These are phyloP conservation scores for Gadopsis bispinosus DNA, from an alignment of 2,797 vertebrate species.

Conservation along the genomic window DNA sequence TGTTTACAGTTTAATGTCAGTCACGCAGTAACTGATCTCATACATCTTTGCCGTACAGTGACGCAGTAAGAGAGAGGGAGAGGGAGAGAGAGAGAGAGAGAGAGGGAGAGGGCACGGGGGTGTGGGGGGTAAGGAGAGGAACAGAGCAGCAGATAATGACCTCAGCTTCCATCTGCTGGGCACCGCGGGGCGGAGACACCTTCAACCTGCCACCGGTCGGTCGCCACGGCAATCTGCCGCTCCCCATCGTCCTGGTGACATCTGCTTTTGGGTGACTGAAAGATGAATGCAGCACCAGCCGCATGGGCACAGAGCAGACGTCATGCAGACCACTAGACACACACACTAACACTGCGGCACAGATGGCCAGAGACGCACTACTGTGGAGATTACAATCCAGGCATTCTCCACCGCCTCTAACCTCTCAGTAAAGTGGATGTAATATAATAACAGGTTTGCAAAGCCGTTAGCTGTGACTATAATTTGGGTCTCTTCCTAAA, in stretches of 20 bases:
- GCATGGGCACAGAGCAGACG: constrained; percentile 74
- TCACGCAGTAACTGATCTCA: constrained; percentile 35
- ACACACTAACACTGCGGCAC: constrained; percentile 73
- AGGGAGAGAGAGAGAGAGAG: constrained; percentile 19
- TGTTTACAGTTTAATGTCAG: constrained; percentile 48
- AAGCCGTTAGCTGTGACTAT: constrained; percentile 14
- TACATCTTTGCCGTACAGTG: constrained; percentile 50
- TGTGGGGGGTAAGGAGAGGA: constrained; percentile 63
- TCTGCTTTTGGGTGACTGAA: constrained; percentile 86
- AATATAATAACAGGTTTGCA: constrained; percentile 67
- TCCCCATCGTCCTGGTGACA: constrained; percentile 83
- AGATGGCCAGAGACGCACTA: constrained; percentile 76
- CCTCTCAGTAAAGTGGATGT: constrained; percentile 60
- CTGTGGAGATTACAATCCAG: constrained; percentile 72
- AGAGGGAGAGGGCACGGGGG: constrained; percentile 17
- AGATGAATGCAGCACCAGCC: constrained; percentile 83
- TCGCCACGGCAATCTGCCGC: constrained; percentile 82
- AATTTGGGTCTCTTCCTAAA: constrained; percentile 54
- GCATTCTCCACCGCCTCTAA: constrained; percentile 67
- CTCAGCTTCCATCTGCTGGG: constrained; percentile 83
- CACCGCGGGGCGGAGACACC: constrained; percentile 79
- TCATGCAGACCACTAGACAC: constrained; percentile 69
- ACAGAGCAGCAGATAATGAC: constrained; percentile 81
- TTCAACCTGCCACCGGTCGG: constrained; percentile 80
- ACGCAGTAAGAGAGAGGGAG: constrained; percentile 41